Evolutionary conservation across 2,797 vertebrate species (phyloP).

Genomic region (Acanthiza pusilla): DNA sequence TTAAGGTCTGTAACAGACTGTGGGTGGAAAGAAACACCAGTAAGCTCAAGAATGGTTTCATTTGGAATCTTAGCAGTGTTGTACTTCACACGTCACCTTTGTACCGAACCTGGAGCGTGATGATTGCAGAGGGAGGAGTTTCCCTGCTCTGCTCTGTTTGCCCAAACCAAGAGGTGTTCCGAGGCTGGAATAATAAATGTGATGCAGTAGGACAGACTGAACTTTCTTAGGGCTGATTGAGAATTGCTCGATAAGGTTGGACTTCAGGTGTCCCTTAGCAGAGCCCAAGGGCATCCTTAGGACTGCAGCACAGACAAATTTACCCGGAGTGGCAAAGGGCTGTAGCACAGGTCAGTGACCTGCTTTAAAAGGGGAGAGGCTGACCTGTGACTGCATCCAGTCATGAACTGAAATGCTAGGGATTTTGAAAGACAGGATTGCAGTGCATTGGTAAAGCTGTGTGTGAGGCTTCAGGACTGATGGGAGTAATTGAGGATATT

Average conservation of each 20-base stretch:
- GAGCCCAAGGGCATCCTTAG: background rate
- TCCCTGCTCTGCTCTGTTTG: background rate
- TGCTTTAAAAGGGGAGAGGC: background rate
- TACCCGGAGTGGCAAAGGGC: background rate
- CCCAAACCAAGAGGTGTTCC: background rate
- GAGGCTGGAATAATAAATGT: background rate
- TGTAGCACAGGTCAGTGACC: background rate
- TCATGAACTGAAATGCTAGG: background rate
- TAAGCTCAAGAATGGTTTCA: background rate
- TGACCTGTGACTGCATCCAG: background rate
- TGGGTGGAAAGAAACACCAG: background rate
- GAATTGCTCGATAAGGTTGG: background rate
- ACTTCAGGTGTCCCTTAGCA: background rate
- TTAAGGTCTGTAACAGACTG: background rate
- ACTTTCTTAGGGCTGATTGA: background rate
- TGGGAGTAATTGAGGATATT: background rate
- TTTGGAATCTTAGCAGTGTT: background rate
- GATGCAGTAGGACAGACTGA: background rate
- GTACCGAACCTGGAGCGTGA: background rate
- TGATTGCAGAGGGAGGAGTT: background rate
- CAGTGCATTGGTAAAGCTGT: background rate
- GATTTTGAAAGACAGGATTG: conserved; percentile 10
- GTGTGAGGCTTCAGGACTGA: background rate
- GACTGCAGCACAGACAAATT: background rate
- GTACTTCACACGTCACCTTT: background rate